These are phyloP conservation scores for Opisthograptis luteolata DNA, from an alignment of 2,888 invertebrate species.

Conservation along the genomic window DNA sequence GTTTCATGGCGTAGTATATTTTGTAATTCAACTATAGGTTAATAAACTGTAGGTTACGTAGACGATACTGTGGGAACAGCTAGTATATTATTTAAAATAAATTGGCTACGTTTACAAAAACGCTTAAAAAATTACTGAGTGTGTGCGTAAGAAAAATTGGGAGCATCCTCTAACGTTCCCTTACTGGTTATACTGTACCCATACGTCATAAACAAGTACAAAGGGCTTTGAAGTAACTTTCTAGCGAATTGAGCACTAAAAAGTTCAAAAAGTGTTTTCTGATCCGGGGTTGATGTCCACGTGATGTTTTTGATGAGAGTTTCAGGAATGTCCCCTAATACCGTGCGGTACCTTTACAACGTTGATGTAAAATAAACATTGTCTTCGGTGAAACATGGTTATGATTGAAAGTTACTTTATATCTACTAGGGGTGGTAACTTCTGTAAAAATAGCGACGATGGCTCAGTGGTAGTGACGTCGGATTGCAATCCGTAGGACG, in stretches of 20 bases:
- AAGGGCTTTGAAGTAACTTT: constrained; percentile 56
- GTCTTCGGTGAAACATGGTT: constrained; percentile 4
- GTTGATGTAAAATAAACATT: constrained; percentile 4
- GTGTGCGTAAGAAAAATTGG: neutral
- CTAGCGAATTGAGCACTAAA: constrained; percentile 48
- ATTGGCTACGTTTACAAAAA: too few species aligned
- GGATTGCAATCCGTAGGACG: too few species aligned
- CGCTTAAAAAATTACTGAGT: too few species aligned
- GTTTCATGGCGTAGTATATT: too few species aligned
- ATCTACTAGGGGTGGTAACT: neutral
- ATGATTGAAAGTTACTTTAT: neutral
- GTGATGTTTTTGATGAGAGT: constrained; percentile 14
- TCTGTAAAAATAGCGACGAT: too few species aligned
- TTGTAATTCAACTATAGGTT: too few species aligned
- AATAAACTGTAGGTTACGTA: too few species aligned
- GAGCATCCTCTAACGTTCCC: too few species aligned
- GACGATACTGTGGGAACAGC: too few species aligned
- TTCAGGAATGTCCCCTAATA: constrained; percentile 24
- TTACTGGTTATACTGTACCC: constrained; percentile 19
- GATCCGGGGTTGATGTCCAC: constrained; percentile 36
- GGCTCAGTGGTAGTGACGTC: too few species aligned
- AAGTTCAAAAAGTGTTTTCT: constrained; percentile 51
- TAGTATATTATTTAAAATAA: too few species aligned
- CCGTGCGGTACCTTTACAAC: neutral
- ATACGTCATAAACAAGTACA: constrained; percentile 58